Conservation (phyloP, 2,113 vertebrate species). For the Strigops habroptila region DNA sequence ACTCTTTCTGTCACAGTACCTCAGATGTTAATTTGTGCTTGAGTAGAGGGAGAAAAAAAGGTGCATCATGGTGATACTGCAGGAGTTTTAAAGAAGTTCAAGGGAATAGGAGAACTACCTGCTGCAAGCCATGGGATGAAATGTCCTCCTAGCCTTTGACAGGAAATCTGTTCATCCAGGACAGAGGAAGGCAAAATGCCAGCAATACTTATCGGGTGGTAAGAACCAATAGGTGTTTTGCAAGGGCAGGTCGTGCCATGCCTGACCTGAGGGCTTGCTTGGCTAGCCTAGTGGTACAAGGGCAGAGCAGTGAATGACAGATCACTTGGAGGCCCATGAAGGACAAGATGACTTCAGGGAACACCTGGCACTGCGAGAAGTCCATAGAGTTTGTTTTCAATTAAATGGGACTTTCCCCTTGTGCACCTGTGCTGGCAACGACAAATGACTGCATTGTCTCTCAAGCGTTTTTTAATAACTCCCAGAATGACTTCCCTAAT, state of each 20-base stretch:
- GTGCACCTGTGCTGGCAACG: neutral
- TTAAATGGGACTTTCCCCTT: neutral
- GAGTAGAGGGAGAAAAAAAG: neutral
- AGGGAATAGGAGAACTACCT: neutral
- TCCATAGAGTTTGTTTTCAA: neutral
- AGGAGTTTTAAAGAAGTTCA: neutral
- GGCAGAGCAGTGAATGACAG: accelerated
- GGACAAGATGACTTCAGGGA: neutral
- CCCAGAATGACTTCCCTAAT: neutral
- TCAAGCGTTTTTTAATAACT: neutral
- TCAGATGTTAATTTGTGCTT: neutral
- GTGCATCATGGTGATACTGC: neutral
- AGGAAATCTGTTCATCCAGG: neutral
- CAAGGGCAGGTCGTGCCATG: too few species aligned
- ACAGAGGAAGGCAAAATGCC: neutral
- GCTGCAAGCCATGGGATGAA: neutral
- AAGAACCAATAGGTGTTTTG: neutral
- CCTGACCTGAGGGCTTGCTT: neutral
- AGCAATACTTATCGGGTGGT: neutral
- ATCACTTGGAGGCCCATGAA: neutral
- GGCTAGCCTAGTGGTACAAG: neutral
- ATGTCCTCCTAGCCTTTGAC: neutral
- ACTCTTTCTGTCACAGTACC: neutral
- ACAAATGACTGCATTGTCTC: neutral
- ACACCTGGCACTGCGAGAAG: neutral